Percentiles rank a stretch among this genome's conserved stretches.
Conservation (phyloP, 2,113 vertebrate genomes). For the Platichthys stellatus region DNA sequence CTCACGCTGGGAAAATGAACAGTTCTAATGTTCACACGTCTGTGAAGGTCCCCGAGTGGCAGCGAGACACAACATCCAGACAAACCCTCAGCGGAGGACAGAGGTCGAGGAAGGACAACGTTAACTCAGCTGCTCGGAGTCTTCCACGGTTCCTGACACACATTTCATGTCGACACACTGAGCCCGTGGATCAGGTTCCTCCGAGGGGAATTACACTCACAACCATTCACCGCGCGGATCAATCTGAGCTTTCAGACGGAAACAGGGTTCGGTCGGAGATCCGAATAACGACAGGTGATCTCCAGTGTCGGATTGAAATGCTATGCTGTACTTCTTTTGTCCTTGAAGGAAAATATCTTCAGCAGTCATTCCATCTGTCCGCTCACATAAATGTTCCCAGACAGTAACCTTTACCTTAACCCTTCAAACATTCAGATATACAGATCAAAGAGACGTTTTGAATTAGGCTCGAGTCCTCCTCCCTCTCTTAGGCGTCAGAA, state of each 20-base stretch:
- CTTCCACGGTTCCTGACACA: constrained; percentile 30
- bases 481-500: constrained; percentile 44
- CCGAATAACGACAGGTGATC: constrained; percentile 47
- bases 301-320: constrained; percentile 23
- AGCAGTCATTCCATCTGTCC: constrained; percentile 21
- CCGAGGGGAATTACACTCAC: constrained; percentile 34
- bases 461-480: constrained; percentile 42
- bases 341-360: constrained; percentile 21
- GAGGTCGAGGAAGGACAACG: constrained; percentile 60
- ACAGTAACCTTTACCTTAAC: constrained; percentile 24
- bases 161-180: constrained; percentile 50
- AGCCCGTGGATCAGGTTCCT: constrained; percentile 52
- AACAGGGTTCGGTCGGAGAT: constrained; percentile 21
- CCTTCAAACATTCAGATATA: constrained; percentile 34
- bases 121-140: constrained; percentile 26
- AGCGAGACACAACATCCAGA: constrained; percentile 67
- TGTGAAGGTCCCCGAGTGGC: constrained; percentile 44
- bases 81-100: constrained; percentile 35
- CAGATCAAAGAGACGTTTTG: constrained; percentile 55
- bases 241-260: constrained; percentile 45
- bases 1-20: constrained; percentile 38
- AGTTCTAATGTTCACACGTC: constrained; percentile 42
- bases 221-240: constrained; percentile 49
- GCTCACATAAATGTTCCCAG: constrained; percentile 31
- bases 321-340: background rate